These are phyloP conservation scores for Tetragnatha versicolor DNA, from an alignment of 1,140 invertebrate genomes.

Conservation along the genomic window DNA sequence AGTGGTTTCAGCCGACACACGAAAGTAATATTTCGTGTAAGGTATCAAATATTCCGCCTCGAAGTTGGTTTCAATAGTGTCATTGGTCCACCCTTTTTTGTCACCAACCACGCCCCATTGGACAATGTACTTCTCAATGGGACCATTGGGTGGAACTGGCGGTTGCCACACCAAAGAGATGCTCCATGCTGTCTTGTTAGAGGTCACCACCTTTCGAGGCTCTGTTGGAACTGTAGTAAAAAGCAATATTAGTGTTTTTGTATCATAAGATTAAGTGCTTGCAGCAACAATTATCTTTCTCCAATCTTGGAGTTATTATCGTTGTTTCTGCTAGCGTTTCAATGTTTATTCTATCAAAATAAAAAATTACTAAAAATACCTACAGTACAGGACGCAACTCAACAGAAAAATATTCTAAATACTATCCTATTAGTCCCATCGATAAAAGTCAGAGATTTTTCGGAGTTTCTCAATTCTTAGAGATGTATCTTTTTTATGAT, in stretches of 20 bases:
- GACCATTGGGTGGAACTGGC: constrained; percentile 15
- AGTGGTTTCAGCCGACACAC: background rate
- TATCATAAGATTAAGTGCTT: too few relatives aligned
- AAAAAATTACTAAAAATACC: too few relatives aligned
- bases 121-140: background rate
- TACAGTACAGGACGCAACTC: too few relatives aligned
- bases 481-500: too few relatives aligned
- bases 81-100: background rate
- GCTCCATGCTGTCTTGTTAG: background rate
- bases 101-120: background rate
- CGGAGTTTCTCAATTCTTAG: too few relatives aligned
- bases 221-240: background rate
- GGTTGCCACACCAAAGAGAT: background rate
- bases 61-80: background rate
- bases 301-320: too few relatives aligned
- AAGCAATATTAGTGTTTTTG: too few relatives aligned
- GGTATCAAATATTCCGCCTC: background rate
- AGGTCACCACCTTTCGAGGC: background rate
- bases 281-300: too few relatives aligned
- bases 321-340: too few relatives aligned
- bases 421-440: too few relatives aligned
- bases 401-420: too few relatives aligned
- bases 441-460: too few relatives aligned
- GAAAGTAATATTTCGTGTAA: background rate
- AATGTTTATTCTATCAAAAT: background rate